Percentiles rank a stretch among this genome's conserved stretches.
phyloP scores from a whole-genome alignment of 2,113 vertebrate species.

The Lamprotornis superbus region DNA sequence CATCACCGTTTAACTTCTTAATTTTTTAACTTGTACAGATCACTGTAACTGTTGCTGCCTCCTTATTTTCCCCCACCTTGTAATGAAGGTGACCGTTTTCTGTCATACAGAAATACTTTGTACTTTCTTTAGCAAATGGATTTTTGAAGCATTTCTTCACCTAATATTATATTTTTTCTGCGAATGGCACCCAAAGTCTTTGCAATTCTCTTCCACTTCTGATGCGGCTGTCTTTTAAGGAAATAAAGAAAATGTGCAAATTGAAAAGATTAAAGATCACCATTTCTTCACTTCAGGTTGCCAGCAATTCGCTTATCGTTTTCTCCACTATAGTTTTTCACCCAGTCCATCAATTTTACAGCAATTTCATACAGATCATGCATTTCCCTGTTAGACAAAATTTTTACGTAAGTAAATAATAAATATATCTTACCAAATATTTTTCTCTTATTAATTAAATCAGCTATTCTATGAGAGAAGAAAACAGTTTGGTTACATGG shows the following conservation, averaged over 20 bases:
- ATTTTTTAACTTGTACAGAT: background rate
- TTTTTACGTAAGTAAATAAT: background rate
- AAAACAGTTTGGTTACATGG: accelerated
- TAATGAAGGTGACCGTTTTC: background rate
- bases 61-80: background rate
- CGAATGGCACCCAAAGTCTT: background rate
- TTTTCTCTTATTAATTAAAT: background rate
- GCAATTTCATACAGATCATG: background rate
- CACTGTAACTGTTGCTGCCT: background rate
- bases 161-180: background rate
- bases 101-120: background rate
- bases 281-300: background rate
- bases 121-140: background rate
- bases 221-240: background rate
- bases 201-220: background rate
- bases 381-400: background rate
- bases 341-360: background rate
- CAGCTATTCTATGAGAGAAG: background rate
- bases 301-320: background rate
- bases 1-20: background rate
- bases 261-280: background rate
- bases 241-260: background rate
- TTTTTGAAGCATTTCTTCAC: background rate
- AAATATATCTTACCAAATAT: background rate
- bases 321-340: background rate